Evolutionary conservation across 2,888 invertebrate genomes (phyloP).

Genomic region (Linnaemya vulpina): DNA sequence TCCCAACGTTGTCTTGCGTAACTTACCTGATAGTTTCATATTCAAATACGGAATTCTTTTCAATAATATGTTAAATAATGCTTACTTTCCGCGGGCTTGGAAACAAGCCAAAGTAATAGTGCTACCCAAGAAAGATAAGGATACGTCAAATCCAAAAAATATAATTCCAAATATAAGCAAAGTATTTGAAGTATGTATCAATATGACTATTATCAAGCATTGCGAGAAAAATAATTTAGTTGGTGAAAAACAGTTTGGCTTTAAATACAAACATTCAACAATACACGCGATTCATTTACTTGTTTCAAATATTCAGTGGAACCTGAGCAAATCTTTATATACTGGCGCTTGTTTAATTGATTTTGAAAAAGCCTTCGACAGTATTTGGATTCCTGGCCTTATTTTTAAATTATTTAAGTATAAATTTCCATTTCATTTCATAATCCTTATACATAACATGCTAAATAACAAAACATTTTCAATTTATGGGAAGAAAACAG

Average conservation of each 20-base stretch:
- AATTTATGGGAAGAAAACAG: no score
- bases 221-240: not conserved
- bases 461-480: no score
- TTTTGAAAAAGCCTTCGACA: no score
- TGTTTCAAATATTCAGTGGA: no score
- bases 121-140: not conserved
- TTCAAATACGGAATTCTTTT: not conserved
- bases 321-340: no score
- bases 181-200: not conserved
- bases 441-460: no score
- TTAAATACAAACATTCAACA: no score
- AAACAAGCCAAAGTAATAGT: not conserved
- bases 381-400: no score
- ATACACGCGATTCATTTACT: no score
- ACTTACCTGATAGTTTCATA: not conserved
- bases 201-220: not conserved
- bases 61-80: not conserved
- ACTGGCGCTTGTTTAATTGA: no score
- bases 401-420: no score
- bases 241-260: not conserved
- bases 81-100: not conserved
- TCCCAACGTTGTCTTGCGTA: not conserved
- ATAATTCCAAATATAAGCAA: not conserved
- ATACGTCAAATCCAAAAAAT: not conserved
- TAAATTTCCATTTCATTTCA: no score